Base-by-base conservation (phyloP, 2,113 vertebrate species). In the Callionymus lyra region DNA sequence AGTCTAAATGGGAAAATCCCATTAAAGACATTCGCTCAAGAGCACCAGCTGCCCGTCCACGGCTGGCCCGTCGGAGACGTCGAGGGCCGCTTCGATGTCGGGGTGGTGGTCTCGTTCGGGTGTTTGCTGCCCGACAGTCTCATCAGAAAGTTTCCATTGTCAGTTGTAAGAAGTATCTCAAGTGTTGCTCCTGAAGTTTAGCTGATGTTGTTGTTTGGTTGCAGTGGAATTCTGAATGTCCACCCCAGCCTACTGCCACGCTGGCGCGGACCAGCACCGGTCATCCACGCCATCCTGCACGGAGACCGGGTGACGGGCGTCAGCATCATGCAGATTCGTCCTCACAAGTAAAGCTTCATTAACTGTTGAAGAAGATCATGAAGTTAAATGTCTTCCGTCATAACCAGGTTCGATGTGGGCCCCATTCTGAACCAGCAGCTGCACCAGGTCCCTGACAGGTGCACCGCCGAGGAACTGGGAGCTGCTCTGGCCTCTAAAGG, bases 31-130 rank as follows among this genome's bases (percentile, higher is more conserved):
- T 96, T 85, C 4, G 91, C 95, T 1, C 40, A 59, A 2, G 74
- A 86, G 51, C 72, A 88, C 18, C 69, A 61, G 34, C 87, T 98
- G 1, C 74, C 80, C 0, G 33, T 91, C 4, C 85, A 92, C 1
- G 77, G 84, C 33, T 98, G 95, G 94, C 95, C 95, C 0, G 60
- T 76, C 1, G 64, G 86, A 1, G 77, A 79, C 0, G 50, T 78
- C 0, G 50, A 16, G 0, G 79, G 83, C 8, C 81, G 68, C 5
- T 96, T 93, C 39, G 91, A 98, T 10, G 88, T 98, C 2, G 95
- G 92, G 0, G 91, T 98, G 15, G 90, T 98, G 54, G 93, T 94
- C 38, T 98, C 95, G 0, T 98, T 98, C 14, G 95, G 94, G 12
- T 87, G 87, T 43, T 85, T 98, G 14, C 81, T 98, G 38, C 87